Evolutionary conservation across 2,888 invertebrate species (phyloP).

Genomic region (Beris morrisii): DNA sequence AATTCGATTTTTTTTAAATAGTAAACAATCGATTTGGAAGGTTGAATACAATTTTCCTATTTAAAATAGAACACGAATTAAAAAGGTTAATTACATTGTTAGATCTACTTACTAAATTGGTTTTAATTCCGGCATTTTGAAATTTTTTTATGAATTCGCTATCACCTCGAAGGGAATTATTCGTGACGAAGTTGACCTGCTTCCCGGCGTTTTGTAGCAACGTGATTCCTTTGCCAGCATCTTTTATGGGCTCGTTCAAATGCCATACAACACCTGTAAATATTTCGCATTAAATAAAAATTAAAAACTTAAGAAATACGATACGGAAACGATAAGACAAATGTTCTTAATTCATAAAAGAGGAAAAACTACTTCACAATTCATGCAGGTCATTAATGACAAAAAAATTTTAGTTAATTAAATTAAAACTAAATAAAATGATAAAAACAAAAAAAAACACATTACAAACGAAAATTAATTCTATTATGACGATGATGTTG

Average conservation of each 20-base stretch:
- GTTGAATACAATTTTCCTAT: slow-evolving; percentile 51
- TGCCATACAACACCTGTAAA: slow-evolving; percentile 58
- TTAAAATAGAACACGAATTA: neutral
- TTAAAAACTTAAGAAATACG: too few relatives aligned
- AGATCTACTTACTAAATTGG: slow-evolving; percentile 41
- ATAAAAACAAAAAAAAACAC: too few relatives aligned
- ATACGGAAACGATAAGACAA: too few relatives aligned
- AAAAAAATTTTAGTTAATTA: too few relatives aligned
- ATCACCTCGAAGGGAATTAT: slow-evolving; percentile 51
- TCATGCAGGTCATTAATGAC: too few relatives aligned
- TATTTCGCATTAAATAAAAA: neutral
- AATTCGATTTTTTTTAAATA: slow-evolving; percentile 58
- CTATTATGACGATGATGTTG: too few relatives aligned
- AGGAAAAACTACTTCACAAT: too few relatives aligned
- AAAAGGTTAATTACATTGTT: neutral
- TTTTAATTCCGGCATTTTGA: slow-evolving; percentile 43
- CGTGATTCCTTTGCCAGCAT: slow-evolving; percentile 48
- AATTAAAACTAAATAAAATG: too few relatives aligned
- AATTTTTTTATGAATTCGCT: slow-evolving; percentile 46
- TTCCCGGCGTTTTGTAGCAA: slow-evolving; percentile 55
- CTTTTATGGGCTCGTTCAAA: slow-evolving; percentile 46
- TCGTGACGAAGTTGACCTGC: slow-evolving; percentile 53
- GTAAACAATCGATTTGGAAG: slow-evolving; percentile 54
- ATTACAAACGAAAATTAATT: too few relatives aligned
- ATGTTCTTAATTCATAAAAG: too few relatives aligned